phyloP scores from a whole-genome alignment of 1,140 invertebrate genomes.

The Caligus rogercresseyi region DNA sequence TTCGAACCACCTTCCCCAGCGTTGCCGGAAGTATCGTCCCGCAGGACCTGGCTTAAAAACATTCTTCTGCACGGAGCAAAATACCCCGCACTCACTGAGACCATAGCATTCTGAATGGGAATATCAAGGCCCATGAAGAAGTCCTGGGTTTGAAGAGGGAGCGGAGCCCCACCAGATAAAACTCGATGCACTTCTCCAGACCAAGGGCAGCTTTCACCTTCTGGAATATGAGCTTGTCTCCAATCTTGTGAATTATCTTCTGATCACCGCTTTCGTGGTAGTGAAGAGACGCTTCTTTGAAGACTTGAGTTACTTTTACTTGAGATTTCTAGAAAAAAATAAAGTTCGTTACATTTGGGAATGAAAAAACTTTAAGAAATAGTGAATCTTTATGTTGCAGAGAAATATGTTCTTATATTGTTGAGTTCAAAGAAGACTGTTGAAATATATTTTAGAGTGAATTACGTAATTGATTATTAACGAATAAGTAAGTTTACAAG shows the following conservation, averaged over 20 bases:
- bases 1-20: conserved; percentile 24
- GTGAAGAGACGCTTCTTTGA: conserved; percentile 40
- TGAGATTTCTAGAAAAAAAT: conserved; percentile 36
- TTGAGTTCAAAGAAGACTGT: no score
- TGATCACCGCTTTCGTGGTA: conserved; percentile 36
- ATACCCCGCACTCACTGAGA: conserved; percentile 25
- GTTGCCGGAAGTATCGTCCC: conserved; percentile 27
- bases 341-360: no score
- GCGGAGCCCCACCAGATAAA: conserved; percentile 60
- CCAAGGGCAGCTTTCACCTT: conserved; percentile 9
- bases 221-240: conserved; percentile 11
- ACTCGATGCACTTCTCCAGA: background rate
- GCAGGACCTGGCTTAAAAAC: conserved; percentile 25
- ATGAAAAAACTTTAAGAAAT: no score
- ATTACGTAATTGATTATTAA: no score
- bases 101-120: conserved; percentile 40
- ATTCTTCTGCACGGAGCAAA: conserved; percentile 25
- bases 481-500: no score
- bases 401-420: no score
- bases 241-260: conserved; percentile 4
- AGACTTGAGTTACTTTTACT: conserved; percentile 23
- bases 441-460: no score
- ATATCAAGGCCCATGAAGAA: conserved; percentile 74
- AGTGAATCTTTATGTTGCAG: no score
- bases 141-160: conserved; percentile 56